These are phyloP conservation scores for Okapia johnstoni DNA, from an alignment of 2,113 vertebrate genomes.

Conservation along the genomic window DNA sequence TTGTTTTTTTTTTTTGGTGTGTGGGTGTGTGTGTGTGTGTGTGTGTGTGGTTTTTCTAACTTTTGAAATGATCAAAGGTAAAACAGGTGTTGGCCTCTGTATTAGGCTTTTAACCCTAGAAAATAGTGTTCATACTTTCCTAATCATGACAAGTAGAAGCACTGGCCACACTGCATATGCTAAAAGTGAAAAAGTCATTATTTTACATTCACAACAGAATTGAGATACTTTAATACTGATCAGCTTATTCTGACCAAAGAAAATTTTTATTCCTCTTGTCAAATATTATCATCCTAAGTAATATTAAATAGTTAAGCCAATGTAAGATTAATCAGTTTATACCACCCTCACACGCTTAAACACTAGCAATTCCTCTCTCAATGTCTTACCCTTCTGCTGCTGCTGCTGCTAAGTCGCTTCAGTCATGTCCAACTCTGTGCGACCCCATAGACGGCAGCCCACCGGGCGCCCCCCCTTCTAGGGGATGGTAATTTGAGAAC, in stretches of 20 bases:
- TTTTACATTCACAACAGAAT: neutral
- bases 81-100: neutral
- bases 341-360: neutral
- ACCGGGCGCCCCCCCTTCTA: neutral
- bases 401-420: too few species aligned
- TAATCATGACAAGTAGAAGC: neutral
- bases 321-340: neutral
- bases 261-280: neutral
- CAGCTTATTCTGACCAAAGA: neutral
- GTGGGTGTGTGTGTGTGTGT: neutral
- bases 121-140: neutral
- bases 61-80: neutral
- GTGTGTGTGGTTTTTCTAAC: neutral
- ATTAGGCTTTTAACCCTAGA: neutral
- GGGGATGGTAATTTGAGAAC: neutral
- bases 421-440: too few species aligned
- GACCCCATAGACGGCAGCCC: too few species aligned
- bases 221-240: neutral
- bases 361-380: neutral
- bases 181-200: neutral
- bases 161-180: neutral
- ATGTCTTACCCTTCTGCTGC: neutral
- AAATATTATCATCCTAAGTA: neutral
- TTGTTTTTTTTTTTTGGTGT: too few species aligned
- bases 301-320: neutral